Evolutionary conservation across 2,113 vertebrate genomes (phyloP).

Genomic region (Labrus mixtus): DNA sequence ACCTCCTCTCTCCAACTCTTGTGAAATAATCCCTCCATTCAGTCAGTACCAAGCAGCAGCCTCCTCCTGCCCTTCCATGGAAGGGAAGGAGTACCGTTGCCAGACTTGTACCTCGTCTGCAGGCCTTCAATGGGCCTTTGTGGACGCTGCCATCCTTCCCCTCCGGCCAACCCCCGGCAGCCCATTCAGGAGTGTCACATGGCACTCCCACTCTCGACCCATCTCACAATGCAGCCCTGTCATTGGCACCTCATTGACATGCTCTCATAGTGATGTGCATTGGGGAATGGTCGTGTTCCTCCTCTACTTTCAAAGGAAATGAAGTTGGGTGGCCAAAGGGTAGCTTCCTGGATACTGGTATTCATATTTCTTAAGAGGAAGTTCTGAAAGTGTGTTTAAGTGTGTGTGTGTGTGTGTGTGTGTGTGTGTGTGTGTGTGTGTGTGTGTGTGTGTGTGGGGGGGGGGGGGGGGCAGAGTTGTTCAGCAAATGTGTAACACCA

Average conservation of each 20-base stretch:
- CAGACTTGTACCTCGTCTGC: constrained; percentile 78
- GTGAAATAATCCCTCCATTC: constrained; percentile 70
- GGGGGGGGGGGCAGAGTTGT: constrained; percentile 27
- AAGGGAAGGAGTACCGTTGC: constrained; percentile 76
- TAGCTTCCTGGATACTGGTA: constrained; percentile 79
- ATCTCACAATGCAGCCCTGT: constrained; percentile 84
- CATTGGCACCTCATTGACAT: constrained; percentile 84
- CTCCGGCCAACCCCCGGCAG: constrained; percentile 66
- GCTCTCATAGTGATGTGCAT: constrained; percentile 74
- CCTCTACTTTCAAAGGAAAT: constrained; percentile 71
- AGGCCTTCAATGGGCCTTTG: constrained; percentile 80
- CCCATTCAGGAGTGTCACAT: constrained; percentile 81
- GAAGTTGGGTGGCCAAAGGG: constrained; percentile 77
- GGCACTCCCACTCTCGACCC: constrained; percentile 72
- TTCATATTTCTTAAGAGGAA: constrained; percentile 75
- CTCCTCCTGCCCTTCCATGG: constrained; percentile 73
- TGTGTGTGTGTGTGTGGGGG: constrained; percentile 26
- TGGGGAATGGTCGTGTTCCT: constrained; percentile 68
- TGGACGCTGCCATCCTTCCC: constrained; percentile 76
- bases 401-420: constrained; percentile 36
- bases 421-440: constrained; percentile 29
- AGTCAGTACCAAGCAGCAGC: constrained; percentile 77
- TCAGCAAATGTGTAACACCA: constrained; percentile 31
- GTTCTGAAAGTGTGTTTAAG: constrained; percentile 35
- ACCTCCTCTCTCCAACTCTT: constrained; percentile 75